phyloP scores from a whole-genome alignment of 2,888 invertebrate species.

The Melipona bicolor region DNA sequence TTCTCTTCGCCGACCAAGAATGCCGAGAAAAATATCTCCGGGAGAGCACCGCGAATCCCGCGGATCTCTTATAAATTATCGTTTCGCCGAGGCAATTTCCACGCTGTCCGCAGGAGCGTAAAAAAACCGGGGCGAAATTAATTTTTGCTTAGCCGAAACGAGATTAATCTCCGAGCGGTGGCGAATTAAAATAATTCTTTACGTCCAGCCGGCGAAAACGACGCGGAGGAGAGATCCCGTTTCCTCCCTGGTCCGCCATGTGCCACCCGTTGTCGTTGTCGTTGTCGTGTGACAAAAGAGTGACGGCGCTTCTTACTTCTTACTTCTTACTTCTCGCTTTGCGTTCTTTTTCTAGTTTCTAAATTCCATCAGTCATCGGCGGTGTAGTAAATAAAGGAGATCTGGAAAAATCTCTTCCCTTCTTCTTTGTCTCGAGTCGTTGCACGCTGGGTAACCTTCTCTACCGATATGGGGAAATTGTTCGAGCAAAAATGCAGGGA shows the following conservation, averaged over 20 bases:
- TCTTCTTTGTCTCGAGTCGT: slow-evolving; percentile 58
- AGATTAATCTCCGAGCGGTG: background rate
- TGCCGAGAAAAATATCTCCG: slow-evolving; percentile 53
- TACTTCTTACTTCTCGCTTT: background rate
- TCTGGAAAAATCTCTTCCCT: slow-evolving; percentile 36
- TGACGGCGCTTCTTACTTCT: background rate
- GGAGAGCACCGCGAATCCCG: slow-evolving; percentile 33
- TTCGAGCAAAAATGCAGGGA: background rate
- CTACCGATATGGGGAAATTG: slow-evolving; percentile 52
- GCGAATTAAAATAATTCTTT: slow-evolving; percentile 31
- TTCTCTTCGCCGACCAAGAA: background rate
- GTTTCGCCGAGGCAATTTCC: slow-evolving; percentile 46
- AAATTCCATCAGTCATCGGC: too few relatives aligned
- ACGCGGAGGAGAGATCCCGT: background rate
- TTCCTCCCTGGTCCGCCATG: background rate
- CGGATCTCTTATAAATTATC: slow-evolving; percentile 54
- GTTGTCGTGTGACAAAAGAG: background rate
- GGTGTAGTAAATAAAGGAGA: slow-evolving; percentile 47
- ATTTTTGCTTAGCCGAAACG: slow-evolving; percentile 28
- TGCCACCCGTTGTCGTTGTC: background rate
- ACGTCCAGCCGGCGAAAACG: background rate
- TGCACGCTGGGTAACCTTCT: slow-evolving; percentile 33
- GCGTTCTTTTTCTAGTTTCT: background rate
- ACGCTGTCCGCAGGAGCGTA: slow-evolving; percentile 1
- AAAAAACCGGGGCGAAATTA: slow-evolving; percentile 20